Evolutionary conservation across 2,113 vertebrate genomes (phyloP), one percentile per base, ranked within the genome.

Genomic region (Leptobrachium ailaonicum): DNA sequence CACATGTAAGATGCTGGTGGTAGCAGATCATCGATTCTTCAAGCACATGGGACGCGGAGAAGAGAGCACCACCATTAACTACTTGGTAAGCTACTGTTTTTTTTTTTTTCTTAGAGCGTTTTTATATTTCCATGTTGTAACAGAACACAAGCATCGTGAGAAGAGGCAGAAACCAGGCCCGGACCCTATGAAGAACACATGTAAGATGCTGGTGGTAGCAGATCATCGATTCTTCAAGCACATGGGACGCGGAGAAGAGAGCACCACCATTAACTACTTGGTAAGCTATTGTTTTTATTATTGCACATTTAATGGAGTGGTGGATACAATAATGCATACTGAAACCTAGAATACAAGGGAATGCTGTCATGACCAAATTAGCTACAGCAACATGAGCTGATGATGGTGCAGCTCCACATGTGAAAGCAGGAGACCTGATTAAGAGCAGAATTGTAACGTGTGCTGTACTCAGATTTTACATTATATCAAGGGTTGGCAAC

Each of bases 21-120:
- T 99, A 5, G 98, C 98, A 32, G 98, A 99, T 84, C 95, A 99
- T 86, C 97, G 97, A 62, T 99, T 99, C 84, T 99, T 93, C 85
- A 87, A 83, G 71, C 89, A 97, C 86, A 99, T 99, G 97, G 98
- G 98, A 41, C 92, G 97, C 2, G 90, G 92, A 78, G 96, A 98
- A 73, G 97, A 99, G 89, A 99, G 97, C 60, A 95, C 96, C 43
- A 99, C 98, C 0, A 95, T 98, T 68, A 99, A 99, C 83, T 99
- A 99, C 85, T 87, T 99, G 88, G 98, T 98, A 83, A 89, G 88
- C n/a, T n/a, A n/a, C n/a, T n/a, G n/a, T n/a, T n/a, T n/a, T n/a
- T n/a, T 32, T 32, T 32, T 32, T 32, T 32, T 32, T 32, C n/a
- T n/a, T n/a, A n/a, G n/a, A n/a, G n/a, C n/a, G n/a, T n/a, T 32